Evolutionary conservation across 2,113 vertebrate species (phyloP).

Genomic region (Phocoena sinus): DNA sequence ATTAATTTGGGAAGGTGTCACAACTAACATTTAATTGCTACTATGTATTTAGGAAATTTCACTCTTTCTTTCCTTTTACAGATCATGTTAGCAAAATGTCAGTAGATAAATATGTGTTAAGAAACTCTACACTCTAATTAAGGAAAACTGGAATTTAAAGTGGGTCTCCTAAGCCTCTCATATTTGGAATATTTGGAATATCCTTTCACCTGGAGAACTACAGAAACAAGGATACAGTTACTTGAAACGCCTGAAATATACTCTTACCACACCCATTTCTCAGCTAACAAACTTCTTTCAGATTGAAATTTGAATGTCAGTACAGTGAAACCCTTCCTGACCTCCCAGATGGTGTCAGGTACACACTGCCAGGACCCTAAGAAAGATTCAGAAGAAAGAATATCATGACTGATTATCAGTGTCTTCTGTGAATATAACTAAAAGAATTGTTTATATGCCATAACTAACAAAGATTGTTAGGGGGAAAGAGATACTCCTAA

Average conservation of each 20-base stretch:
- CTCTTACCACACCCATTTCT: not conserved
- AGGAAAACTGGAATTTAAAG: slow-evolving; percentile 6
- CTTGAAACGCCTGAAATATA: not conserved
- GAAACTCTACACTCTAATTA: not conserved
- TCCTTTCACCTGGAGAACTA: not conserved
- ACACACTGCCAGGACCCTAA: not conserved
- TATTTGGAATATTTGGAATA: not conserved
- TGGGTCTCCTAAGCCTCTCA: not conserved
- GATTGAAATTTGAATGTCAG: not conserved
- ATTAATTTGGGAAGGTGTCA: slow-evolving; percentile 11
- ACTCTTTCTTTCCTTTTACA: not conserved
- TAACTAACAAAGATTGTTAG: not conserved
- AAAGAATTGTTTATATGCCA: not conserved
- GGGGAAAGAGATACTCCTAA: not conserved
- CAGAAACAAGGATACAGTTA: not conserved
- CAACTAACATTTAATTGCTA: slow-evolving; percentile 19
- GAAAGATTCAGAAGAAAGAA: not conserved
- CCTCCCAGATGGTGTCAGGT: not conserved
- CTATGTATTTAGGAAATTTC: not conserved
- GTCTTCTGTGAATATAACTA: not conserved
- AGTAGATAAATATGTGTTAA: not conserved
- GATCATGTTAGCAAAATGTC: slow-evolving; percentile 32
- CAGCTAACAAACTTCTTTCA: not conserved
- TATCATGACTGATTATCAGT: not conserved
- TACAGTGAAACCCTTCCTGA: not conserved